Percentiles rank a stretch among this genome's conserved stretches.
Evolutionary conservation across 2,797 vertebrate species (phyloP).

Genomic region (Dermochelys coriacea): DNA sequence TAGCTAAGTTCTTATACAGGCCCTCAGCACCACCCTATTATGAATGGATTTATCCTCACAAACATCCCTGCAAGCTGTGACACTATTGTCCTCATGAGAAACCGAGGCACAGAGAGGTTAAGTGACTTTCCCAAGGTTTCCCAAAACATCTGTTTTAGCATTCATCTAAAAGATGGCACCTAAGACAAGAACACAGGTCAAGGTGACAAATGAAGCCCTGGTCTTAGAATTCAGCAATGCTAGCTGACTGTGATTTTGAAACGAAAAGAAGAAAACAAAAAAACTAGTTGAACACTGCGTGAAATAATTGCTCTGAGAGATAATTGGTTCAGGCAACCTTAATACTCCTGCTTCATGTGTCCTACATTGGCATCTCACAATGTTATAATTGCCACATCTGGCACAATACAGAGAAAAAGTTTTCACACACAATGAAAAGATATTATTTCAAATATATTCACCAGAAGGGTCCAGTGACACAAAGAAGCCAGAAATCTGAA

Average conservation of each 20-base stretch:
- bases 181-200: not conserved
- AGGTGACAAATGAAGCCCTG: not conserved
- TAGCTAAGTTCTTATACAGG: not conserved
- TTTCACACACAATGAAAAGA: fast-evolving
- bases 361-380: fast-evolving
- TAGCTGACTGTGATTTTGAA: not conserved
- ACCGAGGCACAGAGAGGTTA: not conserved
- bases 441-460: constrained; percentile 1
- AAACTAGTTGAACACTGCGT: not conserved
- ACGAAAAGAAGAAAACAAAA: not conserved
- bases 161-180: not conserved
- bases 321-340: fast-evolving
- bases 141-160: not conserved
- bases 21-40: not conserved
- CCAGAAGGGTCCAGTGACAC: not conserved
- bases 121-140: not conserved
- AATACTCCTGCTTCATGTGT: fast-evolving
- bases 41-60: not conserved
- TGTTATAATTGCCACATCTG: not conserved
- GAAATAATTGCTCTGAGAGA: not conserved
- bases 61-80: not conserved
- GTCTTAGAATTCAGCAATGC: not conserved
- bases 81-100: not conserved
- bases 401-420: fast-evolving
- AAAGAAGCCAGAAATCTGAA: fast-evolving